Evolutionary conservation across 2,888 invertebrate species (phyloP).

Genomic region (Dryococelus australis): DNA sequence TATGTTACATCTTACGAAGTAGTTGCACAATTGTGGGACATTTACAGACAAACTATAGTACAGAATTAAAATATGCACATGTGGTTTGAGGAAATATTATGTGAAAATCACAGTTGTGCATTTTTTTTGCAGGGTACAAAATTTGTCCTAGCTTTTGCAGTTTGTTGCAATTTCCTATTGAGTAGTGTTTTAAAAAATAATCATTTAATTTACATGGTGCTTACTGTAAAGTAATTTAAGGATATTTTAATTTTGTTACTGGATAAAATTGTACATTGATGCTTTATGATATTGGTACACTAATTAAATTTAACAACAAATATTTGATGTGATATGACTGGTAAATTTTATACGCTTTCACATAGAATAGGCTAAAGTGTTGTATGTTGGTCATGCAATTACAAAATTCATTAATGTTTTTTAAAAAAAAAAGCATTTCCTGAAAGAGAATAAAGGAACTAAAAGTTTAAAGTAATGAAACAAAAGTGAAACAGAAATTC

Average conservation of each 20-base stretch:
- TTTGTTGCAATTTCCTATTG: not conserved
- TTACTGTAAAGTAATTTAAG: not conserved
- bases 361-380: no score
- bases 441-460: no score
- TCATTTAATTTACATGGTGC: not conserved
- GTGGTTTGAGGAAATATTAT: not conserved
- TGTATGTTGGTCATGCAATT: no score
- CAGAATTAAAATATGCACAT: slow-evolving; percentile 4
- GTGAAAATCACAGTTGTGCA: not conserved
- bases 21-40: slow-evolving; percentile 19
- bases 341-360: no score
- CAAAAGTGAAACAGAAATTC: no score
- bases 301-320: no score
- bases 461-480: no score
- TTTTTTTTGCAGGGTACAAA: not conserved
- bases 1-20: slow-evolving; percentile 31
- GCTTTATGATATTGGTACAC: not conserved
- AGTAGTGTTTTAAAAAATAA: not conserved
- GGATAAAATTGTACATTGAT: not conserved
- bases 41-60: slow-evolving; percentile 20
- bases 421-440: no score
- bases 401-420: no score
- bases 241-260: not conserved
- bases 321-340: no score
- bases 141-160: not conserved